Evolutionary conservation across 2,888 invertebrate species (phyloP), one percentile per base, ranked within the genome.

Genomic region (Allygus modestus): DNA sequence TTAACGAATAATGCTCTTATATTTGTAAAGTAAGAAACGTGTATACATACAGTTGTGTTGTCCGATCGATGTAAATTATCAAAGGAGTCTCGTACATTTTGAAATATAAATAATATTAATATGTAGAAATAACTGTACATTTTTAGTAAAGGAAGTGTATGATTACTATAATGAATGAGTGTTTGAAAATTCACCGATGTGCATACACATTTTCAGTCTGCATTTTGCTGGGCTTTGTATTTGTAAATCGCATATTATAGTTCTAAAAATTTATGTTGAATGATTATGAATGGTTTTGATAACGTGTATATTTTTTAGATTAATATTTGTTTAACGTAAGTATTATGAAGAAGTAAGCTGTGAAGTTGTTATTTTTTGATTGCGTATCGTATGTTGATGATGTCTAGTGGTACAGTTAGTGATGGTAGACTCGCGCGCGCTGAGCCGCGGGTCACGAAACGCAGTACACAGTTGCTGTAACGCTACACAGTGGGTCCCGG

Each of bases 71-170:
- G 73, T 75, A 83, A 75, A 75, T 83, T 83, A 83, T 75, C 58
- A 58, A 51, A 26, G 37, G 20, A 58, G 17, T 58, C 58, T 73
- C 37, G 75, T 41, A 75, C 61, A 58, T 54, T 83, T 83, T 83
- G 71, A 83, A 71, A 75, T 75, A 73, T 75, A 75, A 51, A 83
- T 82, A 75, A 83, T 83, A 58, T 71, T 75, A 83, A 71, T 37
- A 54, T 83, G 83, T 83, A 83, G 83, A 41, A 83, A 75, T 83
- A 83, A 75, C 41, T 83, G 83, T 83, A 83, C 83, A 83, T 83
- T 83, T 83, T 83, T 83, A 83, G 83, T 75, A 83, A 75, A 51
- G 73, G 83, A 83, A 26, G 28, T 83, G 43, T 73, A 83, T 51
- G 83, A 73, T 83, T 28, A 73, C 71, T 73, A 83, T 83, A 37